Evolutionary conservation across 1,140 invertebrate species (phyloP).

Genomic region (Drosophila guanche): DNA sequence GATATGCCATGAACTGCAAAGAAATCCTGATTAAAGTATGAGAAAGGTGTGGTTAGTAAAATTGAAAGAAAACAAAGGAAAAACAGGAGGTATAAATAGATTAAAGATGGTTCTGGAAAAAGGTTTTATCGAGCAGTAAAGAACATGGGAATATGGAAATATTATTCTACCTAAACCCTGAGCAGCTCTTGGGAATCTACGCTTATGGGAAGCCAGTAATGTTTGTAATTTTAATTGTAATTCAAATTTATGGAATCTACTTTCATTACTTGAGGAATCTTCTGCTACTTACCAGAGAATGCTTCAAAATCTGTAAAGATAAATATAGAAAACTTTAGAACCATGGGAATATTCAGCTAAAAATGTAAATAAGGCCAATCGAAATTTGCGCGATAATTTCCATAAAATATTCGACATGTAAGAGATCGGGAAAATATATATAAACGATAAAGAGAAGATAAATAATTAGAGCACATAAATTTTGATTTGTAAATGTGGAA

Average conservation of each 20-base stretch:
- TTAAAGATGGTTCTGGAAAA: no score
- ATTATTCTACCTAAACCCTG: no score
- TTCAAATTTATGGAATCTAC: no score
- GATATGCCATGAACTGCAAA: no score
- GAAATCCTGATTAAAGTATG: no score
- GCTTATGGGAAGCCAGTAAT: slow-evolving; percentile 23
- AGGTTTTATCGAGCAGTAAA: not conserved
- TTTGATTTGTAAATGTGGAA: slow-evolving; percentile 50
- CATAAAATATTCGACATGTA: slow-evolving; percentile 12
- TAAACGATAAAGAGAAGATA: slow-evolving; percentile 26
- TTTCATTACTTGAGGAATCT: not conserved
- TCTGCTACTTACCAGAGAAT: slow-evolving; percentile 24
- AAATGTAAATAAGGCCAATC: not conserved
- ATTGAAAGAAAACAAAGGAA: no score
- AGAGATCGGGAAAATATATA: slow-evolving; percentile 5
- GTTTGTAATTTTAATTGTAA: slow-evolving; percentile 1
- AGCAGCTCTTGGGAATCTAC: not conserved
- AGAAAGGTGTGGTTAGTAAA: no score
- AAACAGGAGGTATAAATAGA: no score
- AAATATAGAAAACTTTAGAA: not conserved
- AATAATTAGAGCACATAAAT: slow-evolving; percentile 62
- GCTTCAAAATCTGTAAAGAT: slow-evolving; percentile 23
- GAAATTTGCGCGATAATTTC: slow-evolving; percentile 2
- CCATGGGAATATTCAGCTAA: not conserved
- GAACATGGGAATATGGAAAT: no score